Evolutionary conservation across 92 coral and sea anemone species (phyloP).

Genomic region (Galaxea fascicularis): DNA sequence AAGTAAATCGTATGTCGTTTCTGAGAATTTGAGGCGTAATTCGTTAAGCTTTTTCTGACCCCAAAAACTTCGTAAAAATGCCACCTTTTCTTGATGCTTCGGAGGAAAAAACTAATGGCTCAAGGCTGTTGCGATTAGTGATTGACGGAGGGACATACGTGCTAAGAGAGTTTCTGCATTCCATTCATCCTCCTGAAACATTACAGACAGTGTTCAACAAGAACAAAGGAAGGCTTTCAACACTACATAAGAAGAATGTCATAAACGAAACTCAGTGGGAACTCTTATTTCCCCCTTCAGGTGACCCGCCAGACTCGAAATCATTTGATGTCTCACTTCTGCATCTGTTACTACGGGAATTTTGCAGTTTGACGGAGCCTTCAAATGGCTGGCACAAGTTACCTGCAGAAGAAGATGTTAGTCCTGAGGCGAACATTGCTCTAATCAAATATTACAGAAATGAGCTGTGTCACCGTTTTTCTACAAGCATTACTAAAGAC

Average conservation of each 20-base stretch:
- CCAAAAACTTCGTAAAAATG: background rate
- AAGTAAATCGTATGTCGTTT: no score
- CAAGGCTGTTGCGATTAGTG: conserved; percentile 35
- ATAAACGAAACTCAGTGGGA: conserved; percentile 50
- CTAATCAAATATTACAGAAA: conserved; percentile 50
- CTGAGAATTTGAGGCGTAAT: no score
- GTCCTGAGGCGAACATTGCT: conserved; percentile 40
- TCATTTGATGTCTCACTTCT: conserved; percentile 62
- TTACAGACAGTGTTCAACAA: conserved; percentile 26
- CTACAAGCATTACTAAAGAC: conserved; percentile 6
- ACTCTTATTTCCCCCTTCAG: conserved; percentile 50
- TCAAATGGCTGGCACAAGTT: conserved; percentile 51
- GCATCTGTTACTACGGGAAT: conserved; percentile 29
- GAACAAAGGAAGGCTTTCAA: background rate
- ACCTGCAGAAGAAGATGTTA: conserved; percentile 34
- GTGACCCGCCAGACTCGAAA: conserved; percentile 28
- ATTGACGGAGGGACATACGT: conserved; percentile 46
- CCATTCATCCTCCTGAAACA: conserved; percentile 20
- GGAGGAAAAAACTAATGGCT: conserved; percentile 45
- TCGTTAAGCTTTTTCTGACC: no score
- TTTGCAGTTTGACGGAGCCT: conserved; percentile 35
- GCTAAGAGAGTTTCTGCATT: conserved; percentile 26
- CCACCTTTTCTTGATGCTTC: conserved; percentile 3
- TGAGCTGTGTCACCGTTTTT: conserved; percentile 36
- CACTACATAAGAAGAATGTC: background rate